phyloP scores from a whole-genome alignment of 1,140 invertebrate species.

The Caenorhabditis remanei region DNA sequence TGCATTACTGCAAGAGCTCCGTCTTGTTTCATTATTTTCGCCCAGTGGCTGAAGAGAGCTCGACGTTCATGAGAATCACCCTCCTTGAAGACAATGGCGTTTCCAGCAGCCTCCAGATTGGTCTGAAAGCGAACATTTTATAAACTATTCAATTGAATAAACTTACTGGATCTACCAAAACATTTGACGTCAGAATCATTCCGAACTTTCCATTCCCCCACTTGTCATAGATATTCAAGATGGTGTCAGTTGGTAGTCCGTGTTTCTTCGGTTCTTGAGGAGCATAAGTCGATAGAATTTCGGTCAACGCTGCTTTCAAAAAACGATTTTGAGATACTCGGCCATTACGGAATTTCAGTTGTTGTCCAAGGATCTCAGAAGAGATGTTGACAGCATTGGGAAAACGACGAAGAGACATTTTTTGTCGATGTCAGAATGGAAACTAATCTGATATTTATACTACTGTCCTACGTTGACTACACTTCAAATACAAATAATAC shows the following conservation, averaged over 20 bases:
- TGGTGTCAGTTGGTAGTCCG: slow-evolving; percentile 65
- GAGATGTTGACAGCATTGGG: neutral
- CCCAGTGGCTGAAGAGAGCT: slow-evolving; percentile 52
- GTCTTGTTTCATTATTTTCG: slow-evolving; percentile 62
- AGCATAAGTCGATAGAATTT: slow-evolving; percentile 59
- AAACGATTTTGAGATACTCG: slow-evolving; percentile 59
- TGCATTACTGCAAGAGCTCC: slow-evolving; percentile 66
- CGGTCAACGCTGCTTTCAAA: slow-evolving; percentile 66
- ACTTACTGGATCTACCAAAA: slow-evolving; percentile 62
- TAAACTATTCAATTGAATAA: neutral
- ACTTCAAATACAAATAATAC: neutral
- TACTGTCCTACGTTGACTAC: neutral
- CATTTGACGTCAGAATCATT: slow-evolving; percentile 69
- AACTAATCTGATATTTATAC: neutral
- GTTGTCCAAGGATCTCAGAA: slow-evolving; percentile 31
- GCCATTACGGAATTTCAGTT: slow-evolving; percentile 51
- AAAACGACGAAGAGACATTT: slow-evolving; percentile 20
- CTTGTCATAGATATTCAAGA: slow-evolving; percentile 69
- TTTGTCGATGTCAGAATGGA: neutral
- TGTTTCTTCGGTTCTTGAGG: slow-evolving; percentile 30
- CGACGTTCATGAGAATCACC: slow-evolving; percentile 60
- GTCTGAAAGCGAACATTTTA: slow-evolving; percentile 38
- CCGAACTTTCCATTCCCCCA: slow-evolving; percentile 69
- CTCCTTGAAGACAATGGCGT: slow-evolving; percentile 66
- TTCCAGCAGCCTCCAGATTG: slow-evolving; percentile 67